Conservation (phyloP, 53 echinoderm and acorn worm genomes). For the Temnopleurus reevesii region DNA sequence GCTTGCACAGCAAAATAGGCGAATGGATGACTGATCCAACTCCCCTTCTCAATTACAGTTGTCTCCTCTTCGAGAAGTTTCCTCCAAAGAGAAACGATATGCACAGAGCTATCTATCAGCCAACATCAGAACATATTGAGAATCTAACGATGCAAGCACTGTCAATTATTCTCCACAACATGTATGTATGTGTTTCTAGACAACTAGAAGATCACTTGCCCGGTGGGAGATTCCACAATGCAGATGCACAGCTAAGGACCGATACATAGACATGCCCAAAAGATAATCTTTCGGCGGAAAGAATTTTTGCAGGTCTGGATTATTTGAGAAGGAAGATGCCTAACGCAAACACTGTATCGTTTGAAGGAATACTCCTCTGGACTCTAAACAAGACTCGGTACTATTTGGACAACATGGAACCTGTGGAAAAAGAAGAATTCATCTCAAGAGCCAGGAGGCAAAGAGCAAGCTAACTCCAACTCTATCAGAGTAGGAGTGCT, state of each 20-base stretch:
- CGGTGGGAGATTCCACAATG: slow-evolving; percentile 58
- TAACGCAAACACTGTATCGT: slow-evolving; percentile 46
- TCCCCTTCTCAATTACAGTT: slow-evolving; percentile 58
- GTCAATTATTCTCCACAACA: slow-evolving; percentile 60
- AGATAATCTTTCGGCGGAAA: slow-evolving; percentile 28
- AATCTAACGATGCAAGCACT: slow-evolving; percentile 66
- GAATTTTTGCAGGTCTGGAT: slow-evolving; percentile 52
- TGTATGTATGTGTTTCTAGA: slow-evolving; percentile 54
- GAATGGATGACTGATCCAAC: slow-evolving; percentile 69
- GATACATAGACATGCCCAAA: slow-evolving; percentile 43
- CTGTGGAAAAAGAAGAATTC: slow-evolving; percentile 20
- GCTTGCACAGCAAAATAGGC: slow-evolving; percentile 39
- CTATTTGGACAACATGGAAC: slow-evolving; percentile 39
- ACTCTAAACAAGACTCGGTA: slow-evolving; percentile 35
- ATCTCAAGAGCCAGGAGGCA: slow-evolving; percentile 17
- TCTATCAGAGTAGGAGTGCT: slow-evolving; percentile 52
- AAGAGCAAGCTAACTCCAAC: slow-evolving; percentile 28
- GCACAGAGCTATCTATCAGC: slow-evolving; percentile 47
- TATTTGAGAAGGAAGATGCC: slow-evolving; percentile 56
- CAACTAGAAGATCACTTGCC: slow-evolving; percentile 62
- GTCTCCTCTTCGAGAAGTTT: slow-evolving; percentile 60
- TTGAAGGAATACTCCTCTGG: slow-evolving; percentile 56
- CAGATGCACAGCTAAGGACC: neutral
- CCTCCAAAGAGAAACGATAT: slow-evolving; percentile 59
- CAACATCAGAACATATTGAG: slow-evolving; percentile 48